Evolutionary conservation across 1,140 invertebrate species (phyloP), one percentile per base, ranked within the genome.

Genomic region (Aphelenchoides besseyi): DNA sequence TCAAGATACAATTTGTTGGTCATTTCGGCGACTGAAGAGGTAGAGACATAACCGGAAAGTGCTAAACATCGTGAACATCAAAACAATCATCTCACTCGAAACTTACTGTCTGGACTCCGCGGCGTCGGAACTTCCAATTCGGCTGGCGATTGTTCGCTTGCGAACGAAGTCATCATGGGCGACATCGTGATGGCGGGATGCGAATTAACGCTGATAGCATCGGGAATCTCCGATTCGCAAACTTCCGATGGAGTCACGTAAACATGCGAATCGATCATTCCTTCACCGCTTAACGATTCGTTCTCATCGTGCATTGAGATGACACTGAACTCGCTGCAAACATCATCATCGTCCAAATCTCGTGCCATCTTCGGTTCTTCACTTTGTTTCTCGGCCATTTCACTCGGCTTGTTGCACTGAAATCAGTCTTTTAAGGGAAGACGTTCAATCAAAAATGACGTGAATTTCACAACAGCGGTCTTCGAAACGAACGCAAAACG

Each of bases 281-380:
- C 41, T 12, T 23, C 41, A 33, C 5, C 55, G 5, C 5, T 18
- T 28, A 59, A 5, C 18, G 18, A 59, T 23, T 48, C 55, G 5
- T 59, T 5, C 5, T 59, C 55, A 12, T 59, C 55, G 55, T 59
- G 18, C 5, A 59, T 18, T 5, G 5, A 8, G 5, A 59, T 59
- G 55, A 59, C 55, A 28, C 26, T 29, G 18, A 59, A 59, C 23
- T 59, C 55, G 18, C 55, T 59, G 26, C 26, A 59, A 33, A 8
- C 18, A 23, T 59, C 55, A 33, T 59, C 55, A 23, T 59, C 55
- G 5, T 59, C 55, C 55, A n/a, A n/a, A n/a, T n/a, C n/a, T n/a
- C n/a, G n/a, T n/a, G n/a, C n/a, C n/a, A n/a, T n/a, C n/a, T n/a
- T n/a, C n/a, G n/a, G n/a, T n/a, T n/a, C n/a, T n/a, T n/a, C n/a